Conservation (phyloP, 2,113 vertebrate genomes). For the Benitochromis conjunctus region DNA sequence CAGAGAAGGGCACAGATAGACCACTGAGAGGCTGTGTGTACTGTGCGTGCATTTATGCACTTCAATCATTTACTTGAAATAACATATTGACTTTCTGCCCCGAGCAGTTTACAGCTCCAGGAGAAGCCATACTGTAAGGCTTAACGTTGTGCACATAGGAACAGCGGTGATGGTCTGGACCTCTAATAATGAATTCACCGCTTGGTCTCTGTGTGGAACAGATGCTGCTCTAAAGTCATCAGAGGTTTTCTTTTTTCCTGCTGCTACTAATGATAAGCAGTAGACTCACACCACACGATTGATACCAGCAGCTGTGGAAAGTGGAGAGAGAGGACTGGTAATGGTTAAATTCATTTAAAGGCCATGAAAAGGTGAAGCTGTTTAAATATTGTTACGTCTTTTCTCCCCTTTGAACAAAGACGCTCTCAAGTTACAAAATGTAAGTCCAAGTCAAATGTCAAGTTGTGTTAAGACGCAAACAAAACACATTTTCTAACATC, state of each 20-base stretch:
- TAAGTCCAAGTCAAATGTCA: neutral
- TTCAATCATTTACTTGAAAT: neutral
- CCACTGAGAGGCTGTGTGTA: neutral
- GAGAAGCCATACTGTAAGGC: neutral
- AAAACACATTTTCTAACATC: neutral
- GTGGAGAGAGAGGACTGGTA: neutral
- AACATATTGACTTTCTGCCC: constrained; percentile 13
- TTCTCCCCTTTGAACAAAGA: neutral
- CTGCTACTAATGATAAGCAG: neutral
- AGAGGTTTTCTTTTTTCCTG: neutral
- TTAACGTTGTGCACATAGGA: neutral
- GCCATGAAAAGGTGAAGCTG: neutral
- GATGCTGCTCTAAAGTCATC: neutral
- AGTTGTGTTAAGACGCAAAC: neutral
- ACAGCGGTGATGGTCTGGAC: neutral
- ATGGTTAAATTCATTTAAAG: neutral
- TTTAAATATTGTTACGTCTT: neutral
- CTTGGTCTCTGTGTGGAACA: neutral
- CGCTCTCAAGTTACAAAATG: neutral
- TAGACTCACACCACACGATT: neutral
- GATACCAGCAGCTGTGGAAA: neutral
- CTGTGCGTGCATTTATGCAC: neutral
- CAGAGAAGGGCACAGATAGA: neutral
- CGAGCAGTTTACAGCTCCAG: neutral
- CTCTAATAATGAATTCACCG: neutral